Conservation (phyloP, 2,113 vertebrate genomes). For the Nothocercus julius region DNA sequence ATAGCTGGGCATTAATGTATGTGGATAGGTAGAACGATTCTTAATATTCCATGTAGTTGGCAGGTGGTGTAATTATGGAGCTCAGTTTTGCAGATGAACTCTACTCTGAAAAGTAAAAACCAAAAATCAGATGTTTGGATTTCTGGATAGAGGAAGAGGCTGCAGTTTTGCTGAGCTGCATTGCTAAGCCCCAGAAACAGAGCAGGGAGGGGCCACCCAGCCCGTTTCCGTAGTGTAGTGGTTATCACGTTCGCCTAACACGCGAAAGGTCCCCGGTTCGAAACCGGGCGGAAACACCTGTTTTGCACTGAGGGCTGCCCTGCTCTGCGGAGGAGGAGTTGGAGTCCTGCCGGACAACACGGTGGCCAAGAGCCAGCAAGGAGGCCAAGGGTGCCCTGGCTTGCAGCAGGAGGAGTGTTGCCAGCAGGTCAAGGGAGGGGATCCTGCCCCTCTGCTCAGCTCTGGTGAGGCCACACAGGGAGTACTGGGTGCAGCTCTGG, state of each 20-base stretch:
- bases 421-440: too few relatives aligned
- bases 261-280: constrained; percentile 70
- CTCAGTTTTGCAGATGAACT: not conserved
- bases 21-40: not conserved
- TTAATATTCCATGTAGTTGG: not conserved
- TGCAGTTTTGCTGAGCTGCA: not conserved
- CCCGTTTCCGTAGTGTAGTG: constrained; percentile 71
- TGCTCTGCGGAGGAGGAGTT: too few relatives aligned
- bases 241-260: constrained; percentile 75
- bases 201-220: fast-evolving
- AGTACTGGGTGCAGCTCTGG: too few relatives aligned
- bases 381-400: too few relatives aligned
- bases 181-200: not conserved
- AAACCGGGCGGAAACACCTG: constrained; percentile 58
- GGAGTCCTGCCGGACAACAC: too few relatives aligned
- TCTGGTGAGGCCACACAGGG: too few relatives aligned
- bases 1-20: not conserved
- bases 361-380: too few relatives aligned
- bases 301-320: not conserved
- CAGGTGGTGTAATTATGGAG: not conserved
- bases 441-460: not conserved
- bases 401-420: too few relatives aligned
- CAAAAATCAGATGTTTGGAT: not conserved
- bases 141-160: not conserved
- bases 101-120: not conserved